phyloP scores from a whole-genome alignment of 1,140 invertebrate species.

The Aethina tumida region DNA sequence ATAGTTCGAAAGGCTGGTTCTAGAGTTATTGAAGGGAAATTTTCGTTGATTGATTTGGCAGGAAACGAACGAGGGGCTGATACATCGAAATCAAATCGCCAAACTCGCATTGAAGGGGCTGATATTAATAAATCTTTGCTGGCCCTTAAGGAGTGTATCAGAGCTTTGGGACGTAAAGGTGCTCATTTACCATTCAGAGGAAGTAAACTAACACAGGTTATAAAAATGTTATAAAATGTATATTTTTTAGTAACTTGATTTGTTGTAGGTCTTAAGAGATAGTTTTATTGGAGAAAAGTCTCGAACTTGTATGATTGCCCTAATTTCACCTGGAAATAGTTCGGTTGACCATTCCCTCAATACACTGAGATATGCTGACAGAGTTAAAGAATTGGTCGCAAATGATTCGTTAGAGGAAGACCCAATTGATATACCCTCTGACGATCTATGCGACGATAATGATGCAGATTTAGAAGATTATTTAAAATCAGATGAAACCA shows the following conservation, averaged over 20 bases:
- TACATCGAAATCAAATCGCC: constrained; percentile 91
- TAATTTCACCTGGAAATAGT: constrained; percentile 91
- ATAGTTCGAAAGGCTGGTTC: constrained; percentile 56
- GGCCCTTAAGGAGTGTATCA: constrained; percentile 96
- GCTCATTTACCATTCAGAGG: constrained; percentile 95
- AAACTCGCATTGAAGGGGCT: constrained; percentile 96
- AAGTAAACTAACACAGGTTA: constrained; percentile 94
- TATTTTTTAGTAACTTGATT: too few relatives aligned
- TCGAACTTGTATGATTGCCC: constrained; percentile 98
- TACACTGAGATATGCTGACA: constrained; percentile 93
- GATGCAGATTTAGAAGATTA: constrained; percentile 15
- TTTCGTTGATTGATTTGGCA: constrained; percentile 97
- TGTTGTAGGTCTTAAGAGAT: constrained; percentile 93
- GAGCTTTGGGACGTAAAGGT: constrained; percentile 88
- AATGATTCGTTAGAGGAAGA: constrained; percentile 42
- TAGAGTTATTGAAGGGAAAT: constrained; percentile 80
- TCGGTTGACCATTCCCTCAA: constrained; percentile 97
- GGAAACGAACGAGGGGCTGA: constrained; percentile 98
- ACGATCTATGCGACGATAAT: constrained; percentile 10
- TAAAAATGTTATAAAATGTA: too few relatives aligned
- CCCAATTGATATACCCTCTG: background rate
- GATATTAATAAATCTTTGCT: constrained; percentile 98
- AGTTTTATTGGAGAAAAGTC: constrained; percentile 99
- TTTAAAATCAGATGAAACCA: constrained; percentile 18
- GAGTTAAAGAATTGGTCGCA: constrained; percentile 83